Base-by-base conservation (phyloP, 2,797 vertebrate genomes). In the Tenualosa thibaudeaui region DNA sequence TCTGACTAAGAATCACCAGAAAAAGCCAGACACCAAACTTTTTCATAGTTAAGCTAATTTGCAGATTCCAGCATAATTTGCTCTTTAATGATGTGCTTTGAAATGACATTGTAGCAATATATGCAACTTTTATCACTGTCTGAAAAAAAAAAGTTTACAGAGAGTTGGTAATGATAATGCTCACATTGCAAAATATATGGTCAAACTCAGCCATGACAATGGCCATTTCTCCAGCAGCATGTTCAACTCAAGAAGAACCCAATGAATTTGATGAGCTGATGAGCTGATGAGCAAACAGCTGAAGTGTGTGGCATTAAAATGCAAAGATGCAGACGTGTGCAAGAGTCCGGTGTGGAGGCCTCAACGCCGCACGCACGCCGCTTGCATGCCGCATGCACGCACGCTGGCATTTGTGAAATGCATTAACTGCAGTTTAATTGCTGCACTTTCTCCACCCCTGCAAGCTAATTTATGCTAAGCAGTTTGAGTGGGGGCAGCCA, bases 371-470 rank as follows among this genome's bases (percentile, higher is more conserved):
- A 31, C 31, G 83, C 86, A 86, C 88, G 86, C 87, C 50, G 84
- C 68, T 85, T 6, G 82, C 46, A 46, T 4, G 50, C 7, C 10
- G 9, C 50, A 51, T 84, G 75, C 50, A 51, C 85, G 75, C 86
- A 88, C 4, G 83, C 83, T 84, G 78, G 54, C 83, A 87, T 87
- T 85, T 86, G 88, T 87, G 86, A 89, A 89, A 89, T 81, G 83
- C 88, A 89, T 90, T 89, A 87, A 87, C 89, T 90, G 86, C 40
- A 84, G 83, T 86, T 90, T 90, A 91, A 90, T 88, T 88, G 87
- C 86, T 85, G 78, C 83, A 85, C 86, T 83, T 86, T 87, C 68
- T 53, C 68, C 84, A 78, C 71, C 84, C 85, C 83, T 83, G n/a
- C 68, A 53, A 71, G 84, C 81, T 89, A 85, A 88, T 85, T 82